Percentiles rank a stretch among this genome's conserved stretches.
Evolutionary conservation across 2,888 invertebrate genomes (phyloP).

Genomic region (Cephus runcator): DNA sequence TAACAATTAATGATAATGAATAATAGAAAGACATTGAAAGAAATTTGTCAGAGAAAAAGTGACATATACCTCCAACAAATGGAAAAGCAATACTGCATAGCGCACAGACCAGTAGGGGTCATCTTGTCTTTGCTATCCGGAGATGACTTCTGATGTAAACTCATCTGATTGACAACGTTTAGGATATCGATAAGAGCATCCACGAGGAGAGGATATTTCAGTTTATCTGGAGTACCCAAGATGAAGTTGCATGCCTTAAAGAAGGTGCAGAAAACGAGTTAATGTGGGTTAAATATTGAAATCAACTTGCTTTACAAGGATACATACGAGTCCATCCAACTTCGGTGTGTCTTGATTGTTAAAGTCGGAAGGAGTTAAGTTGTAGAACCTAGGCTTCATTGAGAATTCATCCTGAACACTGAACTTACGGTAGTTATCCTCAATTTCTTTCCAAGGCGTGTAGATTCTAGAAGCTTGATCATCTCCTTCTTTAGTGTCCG

Average conservation of each 20-base stretch:
- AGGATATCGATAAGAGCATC: slow-evolving; percentile 87
- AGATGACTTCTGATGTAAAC: slow-evolving; percentile 45
- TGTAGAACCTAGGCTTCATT: slow-evolving; percentile 92
- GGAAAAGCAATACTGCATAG: slow-evolving; percentile 91
- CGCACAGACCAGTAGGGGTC: slow-evolving; percentile 76
- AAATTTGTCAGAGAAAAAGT: background rate
- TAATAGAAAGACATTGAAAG: background rate
- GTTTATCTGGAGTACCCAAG: slow-evolving; percentile 89
- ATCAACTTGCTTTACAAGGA: slow-evolving; percentile 2
- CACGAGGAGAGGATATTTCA: slow-evolving; percentile 87
- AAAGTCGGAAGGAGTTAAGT: slow-evolving; percentile 82
- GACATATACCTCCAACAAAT: slow-evolving; percentile 79
- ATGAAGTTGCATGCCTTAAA: slow-evolving; percentile 89
- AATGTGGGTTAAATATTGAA: background rate
- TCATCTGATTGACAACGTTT: slow-evolving; percentile 79
- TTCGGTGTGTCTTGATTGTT: slow-evolving; percentile 87
- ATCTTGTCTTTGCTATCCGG: slow-evolving; percentile 58
- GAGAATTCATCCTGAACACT: slow-evolving; percentile 73
- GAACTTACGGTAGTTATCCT: slow-evolving; percentile 77
- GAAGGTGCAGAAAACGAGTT: slow-evolving; percentile 15
- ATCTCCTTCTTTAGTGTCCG: slow-evolving; percentile 69
- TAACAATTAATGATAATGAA: slow-evolving; percentile 30
- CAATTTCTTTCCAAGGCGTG: slow-evolving; percentile 80
- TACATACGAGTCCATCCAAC: slow-evolving; percentile 78
- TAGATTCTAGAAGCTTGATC: slow-evolving; percentile 71